phyloP scores from a whole-genome alignment of 2,888 invertebrate genomes.

The Limnephilus auricula region DNA sequence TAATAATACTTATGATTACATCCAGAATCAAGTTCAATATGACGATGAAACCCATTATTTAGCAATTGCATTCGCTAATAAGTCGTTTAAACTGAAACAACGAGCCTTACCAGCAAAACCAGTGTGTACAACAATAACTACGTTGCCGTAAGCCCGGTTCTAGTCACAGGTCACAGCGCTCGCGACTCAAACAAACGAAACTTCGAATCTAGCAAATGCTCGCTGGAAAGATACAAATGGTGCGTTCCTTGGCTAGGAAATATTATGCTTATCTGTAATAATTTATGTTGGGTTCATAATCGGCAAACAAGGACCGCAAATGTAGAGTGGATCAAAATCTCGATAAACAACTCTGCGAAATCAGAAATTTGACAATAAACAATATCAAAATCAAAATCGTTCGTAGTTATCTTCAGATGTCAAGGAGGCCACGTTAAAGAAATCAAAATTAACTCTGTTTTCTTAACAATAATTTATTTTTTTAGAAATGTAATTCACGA shows the following conservation, averaged over 20 bases:
- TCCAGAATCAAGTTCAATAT: conserved; percentile 21
- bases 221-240: background rate
- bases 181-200: background rate
- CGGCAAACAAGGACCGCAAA: background rate
- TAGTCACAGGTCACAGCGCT: background rate
- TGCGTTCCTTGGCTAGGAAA: background rate
- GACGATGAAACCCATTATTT: conserved; percentile 21
- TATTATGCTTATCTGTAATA: background rate
- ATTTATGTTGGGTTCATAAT: background rate
- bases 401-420: background rate
- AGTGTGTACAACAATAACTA: conserved; percentile 29
- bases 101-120: conserved; percentile 25
- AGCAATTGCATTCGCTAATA: conserved; percentile 7
- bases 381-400: conserved; percentile 22
- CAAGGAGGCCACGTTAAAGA: conserved; percentile 6
- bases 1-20: conserved; percentile 17
- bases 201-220: background rate
- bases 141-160: conserved; percentile 28
- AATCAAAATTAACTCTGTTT: background rate
- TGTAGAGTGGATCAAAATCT: background rate
- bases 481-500: background rate
- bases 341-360: conserved; percentile 1
- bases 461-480: background rate
- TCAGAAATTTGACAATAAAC: conserved; percentile 34
- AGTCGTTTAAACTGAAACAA: background rate